Evolutionary conservation across 1,140 invertebrate genomes (phyloP).

Genomic region (Ganaspis sp.): DNA sequence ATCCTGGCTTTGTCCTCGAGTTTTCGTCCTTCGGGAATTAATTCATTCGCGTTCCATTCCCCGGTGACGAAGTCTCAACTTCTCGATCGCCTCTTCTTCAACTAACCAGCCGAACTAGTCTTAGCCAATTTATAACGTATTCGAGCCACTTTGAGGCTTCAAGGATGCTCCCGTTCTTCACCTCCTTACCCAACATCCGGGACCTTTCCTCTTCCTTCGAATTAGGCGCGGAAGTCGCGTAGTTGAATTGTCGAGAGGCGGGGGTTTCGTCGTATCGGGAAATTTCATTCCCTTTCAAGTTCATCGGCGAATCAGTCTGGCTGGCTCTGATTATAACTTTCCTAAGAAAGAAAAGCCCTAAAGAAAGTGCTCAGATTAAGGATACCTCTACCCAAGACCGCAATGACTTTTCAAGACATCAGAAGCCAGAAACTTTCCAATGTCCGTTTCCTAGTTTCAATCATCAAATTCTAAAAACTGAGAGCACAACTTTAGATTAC

Average conservation of each 20-base stretch:
- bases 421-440: no score
- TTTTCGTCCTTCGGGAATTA: conserved; percentile 30
- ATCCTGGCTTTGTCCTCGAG: conserved; percentile 23
- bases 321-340: background rate
- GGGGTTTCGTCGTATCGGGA: background rate
- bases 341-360: background rate
- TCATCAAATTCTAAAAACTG: no score
- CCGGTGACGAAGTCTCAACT: background rate
- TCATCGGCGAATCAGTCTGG: background rate
- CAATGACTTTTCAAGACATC: no score
- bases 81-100: conserved; percentile 26
- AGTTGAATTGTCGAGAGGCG: conserved; percentile 14
- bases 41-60: conserved; percentile 19
- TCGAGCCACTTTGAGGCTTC: conserved; percentile 29
- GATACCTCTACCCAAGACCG: background rate
- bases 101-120: conserved; percentile 11
- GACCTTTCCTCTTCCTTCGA: conserved; percentile 13
- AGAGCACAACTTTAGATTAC: no score
- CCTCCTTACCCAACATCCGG: conserved; percentile 2
- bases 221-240: conserved; percentile 25
- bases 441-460: no score
- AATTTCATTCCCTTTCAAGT: conserved; percentile 23
- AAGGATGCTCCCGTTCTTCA: background rate
- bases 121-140: conserved; percentile 29
- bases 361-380: background rate